Evolutionary conservation across 1,140 invertebrate genomes (phyloP).

Genomic region (Trichogramma pretiosum): DNA sequence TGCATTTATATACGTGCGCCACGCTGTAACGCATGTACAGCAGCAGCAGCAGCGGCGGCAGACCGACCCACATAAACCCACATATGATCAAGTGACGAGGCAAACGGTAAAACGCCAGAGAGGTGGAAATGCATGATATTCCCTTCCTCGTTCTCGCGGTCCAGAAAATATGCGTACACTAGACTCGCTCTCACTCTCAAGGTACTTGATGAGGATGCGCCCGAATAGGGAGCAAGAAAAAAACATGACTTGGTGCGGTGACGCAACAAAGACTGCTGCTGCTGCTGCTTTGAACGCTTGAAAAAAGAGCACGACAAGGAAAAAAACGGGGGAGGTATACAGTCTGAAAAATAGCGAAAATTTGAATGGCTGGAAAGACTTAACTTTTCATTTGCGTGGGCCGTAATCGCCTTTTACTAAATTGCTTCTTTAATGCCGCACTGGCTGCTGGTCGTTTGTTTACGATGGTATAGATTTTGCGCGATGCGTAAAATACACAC

Average conservation of each 20-base stretch:
- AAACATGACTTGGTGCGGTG: too few relatives aligned
- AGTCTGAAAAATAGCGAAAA: constrained; percentile 4
- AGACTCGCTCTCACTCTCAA: too few relatives aligned
- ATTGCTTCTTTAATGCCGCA: constrained; percentile 5
- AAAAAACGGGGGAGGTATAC: constrained; percentile 1
- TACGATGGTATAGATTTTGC: not conserved
- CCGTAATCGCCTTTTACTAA: constrained; percentile 3
- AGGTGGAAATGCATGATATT: constrained; percentile 5
- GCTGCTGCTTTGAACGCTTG: too few relatives aligned
- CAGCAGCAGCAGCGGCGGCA: not conserved
- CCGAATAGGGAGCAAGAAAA: too few relatives aligned
- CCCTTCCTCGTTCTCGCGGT: not conserved
- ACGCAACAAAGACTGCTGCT: too few relatives aligned
- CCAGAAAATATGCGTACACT: constrained; percentile 7
- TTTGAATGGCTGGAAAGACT: not conserved
- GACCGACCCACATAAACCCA: too few relatives aligned
- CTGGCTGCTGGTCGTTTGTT: too few relatives aligned
- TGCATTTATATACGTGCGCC: too few relatives aligned
- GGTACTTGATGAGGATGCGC: constrained; percentile 3
- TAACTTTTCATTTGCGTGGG: constrained; percentile 11
- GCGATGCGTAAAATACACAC: not conserved
- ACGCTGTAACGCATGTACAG: too few relatives aligned
- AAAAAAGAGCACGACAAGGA: not conserved
- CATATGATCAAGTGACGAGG: not conserved
- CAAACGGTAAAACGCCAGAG: not conserved